These are phyloP conservation scores for Crioceris asparagi DNA, from an alignment of 2,888 invertebrate genomes.

Conservation along the genomic window DNA sequence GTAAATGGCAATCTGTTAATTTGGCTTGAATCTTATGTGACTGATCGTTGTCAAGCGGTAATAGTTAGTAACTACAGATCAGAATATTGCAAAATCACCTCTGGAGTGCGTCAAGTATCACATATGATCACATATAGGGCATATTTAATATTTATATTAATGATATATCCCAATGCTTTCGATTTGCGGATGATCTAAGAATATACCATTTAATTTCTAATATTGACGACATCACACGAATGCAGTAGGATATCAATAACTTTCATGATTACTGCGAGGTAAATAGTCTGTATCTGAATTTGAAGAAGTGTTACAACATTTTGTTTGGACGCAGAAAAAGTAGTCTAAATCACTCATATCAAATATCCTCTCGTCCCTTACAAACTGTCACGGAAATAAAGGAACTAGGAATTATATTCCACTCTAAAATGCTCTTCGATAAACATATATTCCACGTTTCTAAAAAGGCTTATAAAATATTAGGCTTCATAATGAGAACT, in stretches of 20 bases:
- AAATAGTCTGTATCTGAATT: conserved; percentile 4
- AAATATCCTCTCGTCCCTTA: conserved; percentile 4
- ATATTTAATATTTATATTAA: too few species aligned
- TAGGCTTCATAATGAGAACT: not conserved
- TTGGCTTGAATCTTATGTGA: not conserved
- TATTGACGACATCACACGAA: conserved; percentile 1
- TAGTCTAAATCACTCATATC: conserved; percentile 1
- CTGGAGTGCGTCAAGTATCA: conserved; percentile 1
- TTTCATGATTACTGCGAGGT: conserved; percentile 2
- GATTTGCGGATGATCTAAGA: conserved; percentile 4
- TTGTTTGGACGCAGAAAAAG: conserved; percentile 1
- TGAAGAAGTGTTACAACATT: conserved; percentile 1
- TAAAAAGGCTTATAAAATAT: not conserved
- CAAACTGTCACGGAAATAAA: conserved; percentile 4
- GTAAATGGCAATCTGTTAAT: not conserved
- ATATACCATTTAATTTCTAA: conserved; percentile 3
- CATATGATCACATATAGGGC: too few species aligned
- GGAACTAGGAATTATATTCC: conserved; percentile 1
- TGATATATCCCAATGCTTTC: too few species aligned
- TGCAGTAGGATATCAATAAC: conserved; percentile 2
- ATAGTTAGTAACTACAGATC: not conserved
- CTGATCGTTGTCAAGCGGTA: not conserved
- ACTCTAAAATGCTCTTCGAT: conserved; percentile 1
- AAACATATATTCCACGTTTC: not conserved
- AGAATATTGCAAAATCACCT: not conserved